Percentiles rank a stretch among this genome's conserved stretches.
phyloP scores from a whole-genome alignment of 2,888 invertebrate species.

The Chrysotoxum bicinctum region DNA sequence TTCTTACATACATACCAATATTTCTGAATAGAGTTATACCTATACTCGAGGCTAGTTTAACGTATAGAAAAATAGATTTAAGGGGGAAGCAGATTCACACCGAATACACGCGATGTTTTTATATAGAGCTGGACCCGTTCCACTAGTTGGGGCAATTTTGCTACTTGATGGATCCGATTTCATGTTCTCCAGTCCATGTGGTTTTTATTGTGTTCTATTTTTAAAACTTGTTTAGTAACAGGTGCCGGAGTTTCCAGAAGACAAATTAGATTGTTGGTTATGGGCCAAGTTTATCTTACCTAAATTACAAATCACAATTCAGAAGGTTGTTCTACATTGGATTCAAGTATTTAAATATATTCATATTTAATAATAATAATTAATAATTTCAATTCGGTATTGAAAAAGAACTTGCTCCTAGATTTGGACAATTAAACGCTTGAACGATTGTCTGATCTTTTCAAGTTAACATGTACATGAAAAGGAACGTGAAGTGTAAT shows the following conservation, averaged over 20 bases:
- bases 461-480: no score
- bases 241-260: background rate
- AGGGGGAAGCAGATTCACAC: background rate
- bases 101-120: constrained; percentile 29
- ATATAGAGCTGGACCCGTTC: constrained; percentile 12
- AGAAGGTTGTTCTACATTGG: no score
- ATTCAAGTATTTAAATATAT: no score
- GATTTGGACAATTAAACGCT: no score
- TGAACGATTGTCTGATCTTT: no score
- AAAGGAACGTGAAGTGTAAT: no score
- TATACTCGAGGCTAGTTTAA: background rate
- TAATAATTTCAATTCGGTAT: no score
- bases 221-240: background rate
- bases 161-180: constrained; percentile 17
- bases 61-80: background rate
- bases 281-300: no score
- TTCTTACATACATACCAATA: background rate
- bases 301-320: no score
- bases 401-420: no score
- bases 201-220: constrained; percentile 58
- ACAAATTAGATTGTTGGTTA: no score
- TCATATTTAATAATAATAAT: no score
- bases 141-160: constrained; percentile 36
- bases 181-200: constrained; percentile 34
- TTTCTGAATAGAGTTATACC: background rate